These are phyloP conservation scores for Philopedon plagiatum DNA, from an alignment of 2,888 invertebrate species.

Conservation along the genomic window DNA sequence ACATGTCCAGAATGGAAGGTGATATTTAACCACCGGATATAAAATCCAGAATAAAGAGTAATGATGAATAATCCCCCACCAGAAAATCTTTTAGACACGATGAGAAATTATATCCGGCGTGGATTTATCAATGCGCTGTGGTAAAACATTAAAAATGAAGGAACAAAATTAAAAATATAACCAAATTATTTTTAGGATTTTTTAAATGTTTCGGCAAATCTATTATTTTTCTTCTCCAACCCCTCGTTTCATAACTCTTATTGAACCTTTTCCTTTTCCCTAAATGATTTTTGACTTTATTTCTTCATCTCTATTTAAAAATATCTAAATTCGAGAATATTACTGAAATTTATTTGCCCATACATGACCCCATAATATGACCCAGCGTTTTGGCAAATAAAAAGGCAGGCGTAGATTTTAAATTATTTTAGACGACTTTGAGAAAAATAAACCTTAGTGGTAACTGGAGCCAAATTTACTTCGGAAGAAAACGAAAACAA, in stretches of 20 bases:
- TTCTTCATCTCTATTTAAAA: no score
- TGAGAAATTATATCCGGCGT: neutral
- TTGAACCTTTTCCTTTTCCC: no score
- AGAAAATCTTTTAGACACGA: neutral
- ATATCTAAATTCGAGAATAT: no score
- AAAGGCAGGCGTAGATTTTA: neutral
- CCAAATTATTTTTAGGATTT: no score
- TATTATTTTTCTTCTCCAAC: no score
- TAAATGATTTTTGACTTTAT: no score
- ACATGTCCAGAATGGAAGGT: neutral
- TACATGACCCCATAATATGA: no score
- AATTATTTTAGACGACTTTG: neutral
- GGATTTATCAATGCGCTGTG: neutral
- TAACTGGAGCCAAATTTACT: neutral
- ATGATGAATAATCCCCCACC: neutral
- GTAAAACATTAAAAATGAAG: neutral
- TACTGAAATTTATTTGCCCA: no score
- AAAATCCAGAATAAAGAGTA: neutral
- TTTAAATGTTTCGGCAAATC: no score
- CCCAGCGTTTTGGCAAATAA: neutral
- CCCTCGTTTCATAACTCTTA: no score
- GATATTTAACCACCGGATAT: neutral
- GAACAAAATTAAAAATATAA: neutral
- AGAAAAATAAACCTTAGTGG: neutral
- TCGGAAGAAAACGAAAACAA: neutral